Evolutionary conservation across 2,113 vertebrate genomes (phyloP).

Genomic region (Megaceryle torquata): DNA sequence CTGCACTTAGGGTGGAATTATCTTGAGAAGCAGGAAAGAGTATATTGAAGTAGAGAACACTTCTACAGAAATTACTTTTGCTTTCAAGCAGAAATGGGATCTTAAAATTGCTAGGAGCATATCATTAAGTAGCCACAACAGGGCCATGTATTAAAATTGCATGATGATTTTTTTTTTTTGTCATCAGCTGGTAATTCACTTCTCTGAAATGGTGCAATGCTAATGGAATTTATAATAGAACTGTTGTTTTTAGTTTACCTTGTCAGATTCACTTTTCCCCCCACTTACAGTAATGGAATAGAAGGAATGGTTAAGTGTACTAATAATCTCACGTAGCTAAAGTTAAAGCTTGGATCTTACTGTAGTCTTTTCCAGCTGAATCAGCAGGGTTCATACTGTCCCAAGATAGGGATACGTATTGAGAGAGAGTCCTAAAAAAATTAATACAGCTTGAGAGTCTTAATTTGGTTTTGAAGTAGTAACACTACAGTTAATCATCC

Average conservation of each 20-base stretch:
- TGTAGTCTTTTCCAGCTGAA: neutral
- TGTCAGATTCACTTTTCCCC: neutral
- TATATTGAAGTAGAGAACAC: neutral
- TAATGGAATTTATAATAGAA: constrained; percentile 28
- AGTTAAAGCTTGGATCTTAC: neutral
- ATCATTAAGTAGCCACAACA: constrained; percentile 3
- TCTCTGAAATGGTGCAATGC: neutral
- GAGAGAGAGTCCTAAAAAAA: neutral
- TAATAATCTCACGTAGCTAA: neutral
- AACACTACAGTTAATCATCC: neutral
- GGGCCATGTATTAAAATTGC: constrained; percentile 24
- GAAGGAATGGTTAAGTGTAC: neutral
- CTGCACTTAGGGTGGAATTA: neutral
- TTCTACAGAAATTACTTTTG: neutral
- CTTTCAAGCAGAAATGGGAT: constrained; percentile 34
- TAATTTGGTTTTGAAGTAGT: neutral
- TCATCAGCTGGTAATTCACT: constrained; percentile 1
- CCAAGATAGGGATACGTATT: neutral
- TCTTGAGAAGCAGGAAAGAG: neutral
- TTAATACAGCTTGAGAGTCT: neutral
- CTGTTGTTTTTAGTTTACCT: neutral
- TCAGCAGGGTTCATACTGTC: neutral
- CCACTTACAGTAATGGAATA: neutral
- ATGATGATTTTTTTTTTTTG: constrained; percentile 26
- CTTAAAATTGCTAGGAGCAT: neutral